Evolutionary conservation across 2,797 vertebrate species (phyloP).

Genomic region (Paratrypauchen microcephalus): DNA sequence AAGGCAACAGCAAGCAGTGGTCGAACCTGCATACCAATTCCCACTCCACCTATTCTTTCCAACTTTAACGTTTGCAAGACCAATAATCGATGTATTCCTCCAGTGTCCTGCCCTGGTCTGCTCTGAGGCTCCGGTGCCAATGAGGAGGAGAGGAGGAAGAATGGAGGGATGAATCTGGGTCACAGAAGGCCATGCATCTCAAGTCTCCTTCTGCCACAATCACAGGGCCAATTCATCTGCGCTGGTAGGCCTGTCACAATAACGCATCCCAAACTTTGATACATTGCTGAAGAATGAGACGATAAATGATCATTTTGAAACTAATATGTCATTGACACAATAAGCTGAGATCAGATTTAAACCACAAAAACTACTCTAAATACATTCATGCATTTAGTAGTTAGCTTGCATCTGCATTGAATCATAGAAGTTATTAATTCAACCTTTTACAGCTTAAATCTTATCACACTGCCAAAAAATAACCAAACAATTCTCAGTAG

Average conservation of each 20-base stretch:
- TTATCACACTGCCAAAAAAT: no score
- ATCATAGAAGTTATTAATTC: no score
- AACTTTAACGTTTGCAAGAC: background rate
- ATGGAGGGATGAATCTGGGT: slow-evolving; percentile 79
- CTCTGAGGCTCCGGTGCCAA: slow-evolving; percentile 56
- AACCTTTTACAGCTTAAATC: no score
- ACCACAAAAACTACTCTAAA: no score
- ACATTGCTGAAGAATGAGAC: no score
- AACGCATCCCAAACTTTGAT: no score
- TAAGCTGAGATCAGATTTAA: no score
- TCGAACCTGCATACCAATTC: background rate
- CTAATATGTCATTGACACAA: no score
- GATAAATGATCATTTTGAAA: no score
- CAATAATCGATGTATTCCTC: slow-evolving; percentile 7
- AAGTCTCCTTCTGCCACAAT: slow-evolving; percentile 69
- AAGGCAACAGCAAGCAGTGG: background rate
- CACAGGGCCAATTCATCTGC: slow-evolving; percentile 72
- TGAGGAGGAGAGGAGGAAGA: slow-evolving; percentile 60
- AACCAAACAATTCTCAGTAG: no score
- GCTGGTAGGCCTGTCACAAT: slow-evolving; percentile 6
- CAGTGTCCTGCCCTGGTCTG: slow-evolving; percentile 36
- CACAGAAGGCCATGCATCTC: slow-evolving; percentile 81
- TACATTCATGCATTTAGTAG: no score
- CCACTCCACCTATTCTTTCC: background rate
- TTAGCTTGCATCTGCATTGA: no score